Conservation (phyloP, 2,113 vertebrate genomes). For the Antechinus stuartii region DNA sequence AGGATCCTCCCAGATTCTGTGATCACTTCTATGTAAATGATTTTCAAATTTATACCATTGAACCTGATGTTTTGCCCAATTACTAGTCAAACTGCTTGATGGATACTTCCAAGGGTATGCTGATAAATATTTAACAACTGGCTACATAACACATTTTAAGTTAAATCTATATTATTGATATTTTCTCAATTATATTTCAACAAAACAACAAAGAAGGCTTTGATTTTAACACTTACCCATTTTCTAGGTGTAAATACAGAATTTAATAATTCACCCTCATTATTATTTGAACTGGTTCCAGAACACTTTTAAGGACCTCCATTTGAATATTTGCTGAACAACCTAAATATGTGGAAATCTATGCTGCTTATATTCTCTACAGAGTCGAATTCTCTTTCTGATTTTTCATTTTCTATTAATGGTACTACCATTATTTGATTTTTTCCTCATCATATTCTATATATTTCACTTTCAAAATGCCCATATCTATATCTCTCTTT, state of each 20-base stretch:
- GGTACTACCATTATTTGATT: background rate
- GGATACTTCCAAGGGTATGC: background rate
- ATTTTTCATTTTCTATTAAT: background rate
- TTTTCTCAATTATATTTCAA: background rate
- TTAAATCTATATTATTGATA: background rate
- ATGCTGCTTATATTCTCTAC: background rate
- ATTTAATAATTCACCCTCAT: background rate
- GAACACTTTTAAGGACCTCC: background rate
- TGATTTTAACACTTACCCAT: background rate
- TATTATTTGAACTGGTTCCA: background rate
- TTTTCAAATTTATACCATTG: background rate
- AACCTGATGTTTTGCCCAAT: background rate
- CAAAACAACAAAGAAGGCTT: background rate
- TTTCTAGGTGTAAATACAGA: background rate
- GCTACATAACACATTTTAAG: background rate
- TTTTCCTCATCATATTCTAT: background rate
- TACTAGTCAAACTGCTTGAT: background rate
- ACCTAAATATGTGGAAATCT: background rate
- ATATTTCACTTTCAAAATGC: background rate
- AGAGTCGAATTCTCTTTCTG: background rate
- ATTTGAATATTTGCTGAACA: background rate
- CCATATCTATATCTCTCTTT: background rate
- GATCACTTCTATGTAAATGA: background rate
- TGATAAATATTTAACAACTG: background rate
- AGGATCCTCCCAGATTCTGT: background rate